Conservation (phyloP, 2,113 vertebrate species). For the Elephantulus edwardii region DNA sequence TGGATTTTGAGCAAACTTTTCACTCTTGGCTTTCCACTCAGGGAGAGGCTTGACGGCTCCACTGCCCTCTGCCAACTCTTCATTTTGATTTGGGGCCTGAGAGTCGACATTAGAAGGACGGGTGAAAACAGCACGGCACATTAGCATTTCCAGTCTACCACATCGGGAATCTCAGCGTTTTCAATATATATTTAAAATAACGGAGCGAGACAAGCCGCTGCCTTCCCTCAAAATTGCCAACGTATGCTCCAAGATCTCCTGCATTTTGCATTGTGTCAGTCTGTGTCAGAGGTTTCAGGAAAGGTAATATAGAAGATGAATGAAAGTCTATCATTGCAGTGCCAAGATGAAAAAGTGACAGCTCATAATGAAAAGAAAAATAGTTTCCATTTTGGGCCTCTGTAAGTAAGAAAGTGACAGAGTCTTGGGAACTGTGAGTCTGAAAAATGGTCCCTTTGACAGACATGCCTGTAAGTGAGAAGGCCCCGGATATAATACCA, state of each 20-base stretch:
- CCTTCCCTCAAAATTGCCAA: slow-evolving; percentile 83
- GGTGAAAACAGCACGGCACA: slow-evolving; percentile 69
- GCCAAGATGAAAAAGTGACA: slow-evolving; percentile 92
- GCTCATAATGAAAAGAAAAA: slow-evolving; percentile 94
- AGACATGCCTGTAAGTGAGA: slow-evolving; percentile 88
- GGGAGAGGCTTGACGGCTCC: slow-evolving; percentile 49
- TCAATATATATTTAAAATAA: slow-evolving; percentile 87
- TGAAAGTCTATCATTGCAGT: slow-evolving; percentile 90
- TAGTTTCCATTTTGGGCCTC: slow-evolving; percentile 92
- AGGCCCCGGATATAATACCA: slow-evolving; percentile 83
- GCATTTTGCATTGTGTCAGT: slow-evolving; percentile 89
- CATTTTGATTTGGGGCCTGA: slow-evolving; percentile 20
- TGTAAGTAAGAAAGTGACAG: slow-evolving; percentile 92
- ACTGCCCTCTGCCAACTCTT: slow-evolving; percentile 15
- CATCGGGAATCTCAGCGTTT: slow-evolving; percentile 70
- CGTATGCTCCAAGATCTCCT: slow-evolving; percentile 82
- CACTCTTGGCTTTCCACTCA: slow-evolving; percentile 46
- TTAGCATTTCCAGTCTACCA: slow-evolving; percentile 73
- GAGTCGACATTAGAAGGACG: slow-evolving; percentile 53
- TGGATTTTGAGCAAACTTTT: slow-evolving; percentile 67
- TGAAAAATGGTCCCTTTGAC: slow-evolving; percentile 90
- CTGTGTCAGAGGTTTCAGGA: slow-evolving; percentile 88
- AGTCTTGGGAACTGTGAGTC: slow-evolving; percentile 87
- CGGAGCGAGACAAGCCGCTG: slow-evolving; percentile 78
- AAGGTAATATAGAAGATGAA: slow-evolving; percentile 91